Percentiles rank a stretch among this genome's conserved stretches.
Conservation (phyloP, 1,140 invertebrate species). For the Drosophila tani region DNA sequence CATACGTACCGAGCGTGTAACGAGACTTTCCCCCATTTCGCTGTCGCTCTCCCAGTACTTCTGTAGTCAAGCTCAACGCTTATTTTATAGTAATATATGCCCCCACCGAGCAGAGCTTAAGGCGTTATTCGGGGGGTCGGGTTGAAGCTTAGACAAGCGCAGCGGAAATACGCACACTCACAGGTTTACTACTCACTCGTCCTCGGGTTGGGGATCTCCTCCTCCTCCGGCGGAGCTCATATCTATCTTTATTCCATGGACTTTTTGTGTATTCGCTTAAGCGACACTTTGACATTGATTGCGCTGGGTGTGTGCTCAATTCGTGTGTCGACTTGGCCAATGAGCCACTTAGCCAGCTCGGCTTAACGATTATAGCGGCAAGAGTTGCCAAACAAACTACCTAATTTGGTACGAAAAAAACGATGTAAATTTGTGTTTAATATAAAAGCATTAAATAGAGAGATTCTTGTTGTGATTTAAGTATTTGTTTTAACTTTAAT, state of each 20-base stretch:
- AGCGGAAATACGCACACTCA: slow-evolving; percentile 52
- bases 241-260: slow-evolving; percentile 48
- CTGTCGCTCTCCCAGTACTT: slow-evolving; percentile 8
- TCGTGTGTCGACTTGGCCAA: slow-evolving; percentile 25
- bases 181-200: slow-evolving; percentile 18
- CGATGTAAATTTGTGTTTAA: too few relatives aligned
- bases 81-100: slow-evolving; percentile 71
- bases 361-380: neutral
- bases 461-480: too few relatives aligned
- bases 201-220: neutral
- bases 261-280: slow-evolving; percentile 49
- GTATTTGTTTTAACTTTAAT: neutral
- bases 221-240: slow-evolving; percentile 15
- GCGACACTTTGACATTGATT: slow-evolving; percentile 70
- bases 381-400: neutral
- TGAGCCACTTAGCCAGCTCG: slow-evolving; percentile 26
- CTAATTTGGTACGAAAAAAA: too few relatives aligned
- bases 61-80: slow-evolving; percentile 57
- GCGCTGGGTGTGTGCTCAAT: slow-evolving; percentile 25
- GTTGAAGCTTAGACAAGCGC: slow-evolving; percentile 32
- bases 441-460: too few relatives aligned
- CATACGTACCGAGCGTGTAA: slow-evolving; percentile 43
- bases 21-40: slow-evolving; percentile 3
- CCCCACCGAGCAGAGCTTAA: slow-evolving; percentile 39
- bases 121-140: slow-evolving; percentile 22